phyloP scores from a whole-genome alignment of 92 coral and sea anemone species.

The Porites lobata region DNA sequence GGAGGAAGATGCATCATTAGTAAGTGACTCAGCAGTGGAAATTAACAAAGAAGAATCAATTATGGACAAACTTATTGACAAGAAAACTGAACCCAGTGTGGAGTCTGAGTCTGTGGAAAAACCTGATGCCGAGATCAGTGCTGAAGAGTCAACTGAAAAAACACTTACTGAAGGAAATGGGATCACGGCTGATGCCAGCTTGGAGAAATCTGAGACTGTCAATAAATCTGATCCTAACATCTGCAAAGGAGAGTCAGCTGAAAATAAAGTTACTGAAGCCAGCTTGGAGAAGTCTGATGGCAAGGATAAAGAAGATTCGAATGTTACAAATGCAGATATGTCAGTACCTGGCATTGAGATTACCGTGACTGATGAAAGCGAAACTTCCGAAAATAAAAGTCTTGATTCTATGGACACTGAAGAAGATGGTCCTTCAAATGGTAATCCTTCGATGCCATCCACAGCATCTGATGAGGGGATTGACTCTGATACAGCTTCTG shows the following conservation, averaged over 20 bases:
- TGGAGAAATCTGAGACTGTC: slow-evolving; percentile 3
- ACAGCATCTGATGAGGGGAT: slow-evolving; percentile 73
- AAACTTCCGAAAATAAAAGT: slow-evolving; percentile 72
- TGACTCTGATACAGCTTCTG: slow-evolving; percentile 87
- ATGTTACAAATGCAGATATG: neutral
- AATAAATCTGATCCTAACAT: neutral
- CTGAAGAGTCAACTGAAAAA: slow-evolving; percentile 1
- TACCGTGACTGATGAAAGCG: slow-evolving; percentile 79
- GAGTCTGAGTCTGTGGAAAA: no score
- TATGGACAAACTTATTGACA: no score
- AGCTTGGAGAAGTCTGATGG: slow-evolving; percentile 15
- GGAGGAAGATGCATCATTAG: neutral
- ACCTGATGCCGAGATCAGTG: neutral
- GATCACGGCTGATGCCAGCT: neutral
- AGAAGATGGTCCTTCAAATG: slow-evolving; percentile 36
- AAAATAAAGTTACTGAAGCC: neutral
- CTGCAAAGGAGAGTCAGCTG: neutral
- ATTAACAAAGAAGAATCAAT: neutral
- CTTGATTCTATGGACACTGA: slow-evolving; percentile 73
- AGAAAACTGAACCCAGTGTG: no score
- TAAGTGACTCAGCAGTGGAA: neutral
- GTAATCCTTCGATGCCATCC: slow-evolving; percentile 53
- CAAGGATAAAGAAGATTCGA: neutral
- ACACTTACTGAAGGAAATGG: neutral
- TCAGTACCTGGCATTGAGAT: slow-evolving; percentile 76